Evolutionary conservation across 2,113 vertebrate genomes (phyloP), one percentile per base, ranked within the genome.

Genomic region (Pagrus major): DNA sequence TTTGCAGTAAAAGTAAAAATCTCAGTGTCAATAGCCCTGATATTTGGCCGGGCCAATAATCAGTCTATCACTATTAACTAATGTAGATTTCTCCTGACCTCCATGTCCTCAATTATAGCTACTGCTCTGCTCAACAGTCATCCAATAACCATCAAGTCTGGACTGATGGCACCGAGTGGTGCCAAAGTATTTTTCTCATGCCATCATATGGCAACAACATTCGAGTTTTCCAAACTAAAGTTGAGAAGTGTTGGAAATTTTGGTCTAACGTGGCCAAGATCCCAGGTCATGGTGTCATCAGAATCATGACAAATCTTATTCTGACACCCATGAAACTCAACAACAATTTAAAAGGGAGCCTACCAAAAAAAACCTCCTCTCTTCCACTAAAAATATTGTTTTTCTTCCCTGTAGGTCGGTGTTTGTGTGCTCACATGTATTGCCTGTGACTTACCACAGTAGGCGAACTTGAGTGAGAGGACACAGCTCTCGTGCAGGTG

Each of bases 401-500:
- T 9, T 33, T 8, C 5, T 37, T 4, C 25, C 31, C 49, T 1
- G 6, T 0, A 16, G 8, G 5, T 27, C 14, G 21, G 23, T 18
- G 31, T 49, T 5, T 59, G 52, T 33, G 18, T 61, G 3, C 6
- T 16, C 9, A 37, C 6, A 15, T 6, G n/a, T n/a, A 6, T 27
- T 42, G n/a, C 4, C 9, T 8, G 31, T 3, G 1, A 75, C 96
- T 96, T 79, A 98, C 98, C 98, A 2, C 97, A 98, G 92, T 96
- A 99, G 92, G 98, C 98, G 0, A 99, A 99, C 85, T 99, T 99
- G 82, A 99, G 97, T 3, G 98, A 99, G 4, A 99, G 97, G 80
- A 99, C 98, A 0, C 98, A 99, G 96, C 98, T 99, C 93, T 99
- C 97, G 0, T 99, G 98, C 71, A 99, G 96, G 91, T 98, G 98